Evolutionary conservation across 1,140 invertebrate genomes (phyloP).

Genomic region (Penaeus japonicus): DNA sequence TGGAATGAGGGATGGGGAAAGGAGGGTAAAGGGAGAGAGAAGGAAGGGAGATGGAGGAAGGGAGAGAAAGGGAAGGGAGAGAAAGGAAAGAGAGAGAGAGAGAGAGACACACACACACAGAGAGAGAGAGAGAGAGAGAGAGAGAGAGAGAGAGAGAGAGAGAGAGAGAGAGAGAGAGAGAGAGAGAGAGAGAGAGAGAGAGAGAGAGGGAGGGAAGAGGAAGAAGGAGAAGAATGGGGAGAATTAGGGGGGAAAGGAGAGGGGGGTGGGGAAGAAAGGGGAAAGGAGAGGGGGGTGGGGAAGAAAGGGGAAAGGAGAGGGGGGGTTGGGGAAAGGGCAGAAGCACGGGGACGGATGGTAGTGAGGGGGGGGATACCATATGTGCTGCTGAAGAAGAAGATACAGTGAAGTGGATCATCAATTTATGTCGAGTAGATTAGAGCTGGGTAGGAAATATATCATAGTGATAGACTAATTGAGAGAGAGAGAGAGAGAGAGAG

Average conservation of each 20-base stretch:
- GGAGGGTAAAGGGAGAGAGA: background rate
- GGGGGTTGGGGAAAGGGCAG: too few relatives aligned
- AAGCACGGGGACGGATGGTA: too few relatives aligned
- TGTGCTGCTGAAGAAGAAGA: too few relatives aligned
- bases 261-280: background rate
- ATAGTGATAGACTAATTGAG: too few relatives aligned
- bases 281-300: background rate
- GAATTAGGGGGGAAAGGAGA: background rate
- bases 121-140: too few relatives aligned
- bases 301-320: background rate
- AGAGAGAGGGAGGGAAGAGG: background rate
- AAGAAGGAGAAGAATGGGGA: background rate
- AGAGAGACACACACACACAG: background rate
- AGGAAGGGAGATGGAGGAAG: background rate
- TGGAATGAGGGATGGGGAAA: background rate
- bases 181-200: background rate
- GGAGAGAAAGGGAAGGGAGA: background rate
- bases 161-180: slow-evolving; percentile 13
- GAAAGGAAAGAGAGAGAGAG: background rate
- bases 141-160: background rate
- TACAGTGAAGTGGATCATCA: too few relatives aligned
- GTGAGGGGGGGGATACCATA: too few relatives aligned
- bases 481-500: too few relatives aligned
- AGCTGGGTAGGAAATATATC: too few relatives aligned
- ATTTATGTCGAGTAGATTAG: too few relatives aligned